Base-by-base conservation (phyloP, 2,888 invertebrate genomes). In the Beris chalybata region DNA sequence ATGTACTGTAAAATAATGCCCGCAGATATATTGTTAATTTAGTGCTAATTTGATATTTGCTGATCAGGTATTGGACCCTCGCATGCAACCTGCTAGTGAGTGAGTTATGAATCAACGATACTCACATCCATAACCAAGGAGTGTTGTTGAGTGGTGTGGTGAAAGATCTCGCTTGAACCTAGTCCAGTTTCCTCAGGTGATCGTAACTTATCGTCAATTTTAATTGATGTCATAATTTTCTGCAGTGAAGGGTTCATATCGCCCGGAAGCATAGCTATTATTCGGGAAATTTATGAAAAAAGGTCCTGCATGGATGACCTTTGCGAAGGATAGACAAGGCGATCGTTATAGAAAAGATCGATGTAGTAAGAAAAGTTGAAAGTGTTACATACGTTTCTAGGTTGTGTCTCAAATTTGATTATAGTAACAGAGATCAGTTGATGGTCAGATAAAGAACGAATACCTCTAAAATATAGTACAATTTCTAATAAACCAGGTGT, bases 11-110 rank as follows among this genome's bases (percentile, higher is more conserved):
- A 53, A 31, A 64, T 45, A 64, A 45, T 54, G 54, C 64, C 64
- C 12, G 44, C 64, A 52, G 64, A 9, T 32, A 53, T 54, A 54
- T 44, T 64, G 54, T 54, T 64, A 64, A 64, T 64, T 64, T 64
- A 64, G 64, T 64, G 64, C 64, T 64, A 64, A 64, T 64, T 64
- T 64, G 64, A 64, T 64, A 64, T 64, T 64, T 64, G 54, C 64
- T 53, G 54, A 64, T 54, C 53, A 30, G 29, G 43, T 30, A 12
- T 47, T 29, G 38, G 22, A 38, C 32, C 7, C 52, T 50, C 22
- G 61, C 61, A 61, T 61, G 61, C 61, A 53, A 64, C 54, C 54
- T 44, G 64, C 64, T 54, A 38, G 13, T 44, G 53, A 64, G 64
- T 64, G 54, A 53, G 13, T 64, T 64, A 64, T 64, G 53, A 50